Conservation (phyloP, 2,888 invertebrate species). For the Lagria hirta region DNA sequence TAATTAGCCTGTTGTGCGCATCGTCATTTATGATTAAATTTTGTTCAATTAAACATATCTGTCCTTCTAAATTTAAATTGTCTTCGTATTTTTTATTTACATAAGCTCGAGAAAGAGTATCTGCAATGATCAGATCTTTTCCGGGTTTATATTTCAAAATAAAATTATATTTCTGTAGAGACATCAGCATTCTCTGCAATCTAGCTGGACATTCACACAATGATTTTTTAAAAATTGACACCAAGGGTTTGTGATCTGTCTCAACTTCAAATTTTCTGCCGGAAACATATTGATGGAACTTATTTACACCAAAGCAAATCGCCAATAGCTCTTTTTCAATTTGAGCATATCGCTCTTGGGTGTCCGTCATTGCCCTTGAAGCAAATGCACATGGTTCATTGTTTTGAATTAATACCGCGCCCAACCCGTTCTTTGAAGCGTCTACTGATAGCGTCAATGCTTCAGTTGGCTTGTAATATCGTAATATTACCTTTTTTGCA, state of each 20-base stretch:
- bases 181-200: slow-evolving; percentile 23
- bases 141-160: slow-evolving; percentile 23
- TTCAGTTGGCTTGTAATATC: slow-evolving; percentile 19
- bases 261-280: slow-evolving; percentile 26
- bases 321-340: slow-evolving; percentile 26
- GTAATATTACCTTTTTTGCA: slow-evolving; percentile 16
- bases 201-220: slow-evolving; percentile 19
- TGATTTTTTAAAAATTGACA: slow-evolving; percentile 22
- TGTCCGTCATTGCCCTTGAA: slow-evolving; percentile 18
- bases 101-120: slow-evolving; percentile 22
- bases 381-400: slow-evolving; percentile 31
- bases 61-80: slow-evolving; percentile 18
- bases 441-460: slow-evolving; percentile 29
- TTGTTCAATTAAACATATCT: slow-evolving; percentile 21
- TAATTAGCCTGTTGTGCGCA: slow-evolving; percentile 21
- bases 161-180: slow-evolving; percentile 22
- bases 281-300: slow-evolving; percentile 25
- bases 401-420: slow-evolving; percentile 37
- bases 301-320: slow-evolving; percentile 11
- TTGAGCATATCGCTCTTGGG: slow-evolving; percentile 20
- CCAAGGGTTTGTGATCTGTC: slow-evolving; percentile 29
- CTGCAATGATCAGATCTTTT: slow-evolving; percentile 25
- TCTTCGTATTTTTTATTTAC: slow-evolving; percentile 17
- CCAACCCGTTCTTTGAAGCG: slow-evolving; percentile 29
- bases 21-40: slow-evolving; percentile 20